Evolutionary conservation across 2,888 invertebrate genomes (phyloP).

Genomic region (Megamerina dolium): DNA sequence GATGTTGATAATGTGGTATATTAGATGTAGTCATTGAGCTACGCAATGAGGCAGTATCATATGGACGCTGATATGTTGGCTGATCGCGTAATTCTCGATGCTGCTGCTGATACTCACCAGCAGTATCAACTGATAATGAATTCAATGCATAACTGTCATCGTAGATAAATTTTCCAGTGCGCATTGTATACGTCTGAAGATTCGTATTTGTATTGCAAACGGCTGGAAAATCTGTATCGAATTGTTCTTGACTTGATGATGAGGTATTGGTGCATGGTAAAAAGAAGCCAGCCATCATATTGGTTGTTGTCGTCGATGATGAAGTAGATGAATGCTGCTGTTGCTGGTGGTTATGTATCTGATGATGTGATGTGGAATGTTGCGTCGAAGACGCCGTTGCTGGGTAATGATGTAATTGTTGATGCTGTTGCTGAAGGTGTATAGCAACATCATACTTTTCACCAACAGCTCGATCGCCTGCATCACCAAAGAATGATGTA

Average conservation of each 20-base stretch:
- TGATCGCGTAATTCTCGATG: no score
- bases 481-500: no score
- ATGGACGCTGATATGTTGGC: constrained; percentile 44
- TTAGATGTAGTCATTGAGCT: no score
- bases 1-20: background rate
- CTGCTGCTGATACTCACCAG: constrained; percentile 35
- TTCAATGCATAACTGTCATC: constrained; percentile 60
- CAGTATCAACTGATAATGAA: constrained; percentile 38
- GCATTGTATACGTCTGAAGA: constrained; percentile 73
- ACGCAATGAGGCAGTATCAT: constrained; percentile 44
- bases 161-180: constrained; percentile 71
- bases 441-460: no score
- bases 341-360: constrained; percentile 57
- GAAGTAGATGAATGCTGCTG: constrained; percentile 24
- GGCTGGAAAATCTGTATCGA: constrained; percentile 76
- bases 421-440: background rate
- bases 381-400: no score
- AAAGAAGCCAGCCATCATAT: constrained; percentile 70
- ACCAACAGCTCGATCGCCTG: background rate
- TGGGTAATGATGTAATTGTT: background rate
- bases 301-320: constrained; percentile 18
- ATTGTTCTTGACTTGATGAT: constrained; percentile 77
- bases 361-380: no score
- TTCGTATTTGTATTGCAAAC: constrained; percentile 82
- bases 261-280: constrained; percentile 77